Evolutionary conservation across 2,113 vertebrate genomes (phyloP).

Genomic region (Piprites chloris): DNA sequence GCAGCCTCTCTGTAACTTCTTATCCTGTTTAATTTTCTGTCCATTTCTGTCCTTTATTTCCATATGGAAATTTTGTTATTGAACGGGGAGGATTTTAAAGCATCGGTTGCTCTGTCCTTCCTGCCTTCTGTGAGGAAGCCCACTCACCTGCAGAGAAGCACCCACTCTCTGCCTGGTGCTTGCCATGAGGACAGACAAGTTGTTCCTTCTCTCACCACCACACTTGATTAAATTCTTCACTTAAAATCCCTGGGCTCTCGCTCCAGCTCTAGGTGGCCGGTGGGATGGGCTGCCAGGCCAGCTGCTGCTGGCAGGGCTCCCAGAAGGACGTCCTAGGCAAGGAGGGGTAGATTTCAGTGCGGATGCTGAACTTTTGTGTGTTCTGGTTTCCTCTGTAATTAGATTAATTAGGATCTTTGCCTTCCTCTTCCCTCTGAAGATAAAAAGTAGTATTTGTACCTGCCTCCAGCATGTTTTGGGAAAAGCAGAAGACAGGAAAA

Average conservation of each 20-base stretch:
- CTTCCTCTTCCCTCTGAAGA: background rate
- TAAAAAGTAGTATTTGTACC: background rate
- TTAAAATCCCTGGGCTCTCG: background rate
- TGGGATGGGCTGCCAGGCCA: background rate
- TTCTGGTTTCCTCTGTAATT: background rate
- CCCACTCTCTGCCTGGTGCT: background rate
- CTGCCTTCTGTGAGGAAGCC: background rate
- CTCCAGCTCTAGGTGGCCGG: background rate
- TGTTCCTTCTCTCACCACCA: background rate
- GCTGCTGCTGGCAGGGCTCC: background rate
- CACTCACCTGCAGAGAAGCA: background rate
- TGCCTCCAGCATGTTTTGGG: background rate
- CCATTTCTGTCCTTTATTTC: background rate
- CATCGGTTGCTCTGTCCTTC: accelerated
- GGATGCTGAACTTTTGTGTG: background rate
- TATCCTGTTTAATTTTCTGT: background rate
- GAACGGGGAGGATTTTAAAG: background rate
- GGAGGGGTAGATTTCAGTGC: background rate
- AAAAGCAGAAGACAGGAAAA: background rate
- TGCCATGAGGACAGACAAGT: background rate
- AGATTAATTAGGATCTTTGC: background rate
- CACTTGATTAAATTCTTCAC: background rate
- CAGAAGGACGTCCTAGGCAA: background rate
- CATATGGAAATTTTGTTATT: background rate
- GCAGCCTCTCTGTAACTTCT: background rate